phyloP scores from a whole-genome alignment of 2,797 vertebrate species.

The Synanceia verrucosa region DNA sequence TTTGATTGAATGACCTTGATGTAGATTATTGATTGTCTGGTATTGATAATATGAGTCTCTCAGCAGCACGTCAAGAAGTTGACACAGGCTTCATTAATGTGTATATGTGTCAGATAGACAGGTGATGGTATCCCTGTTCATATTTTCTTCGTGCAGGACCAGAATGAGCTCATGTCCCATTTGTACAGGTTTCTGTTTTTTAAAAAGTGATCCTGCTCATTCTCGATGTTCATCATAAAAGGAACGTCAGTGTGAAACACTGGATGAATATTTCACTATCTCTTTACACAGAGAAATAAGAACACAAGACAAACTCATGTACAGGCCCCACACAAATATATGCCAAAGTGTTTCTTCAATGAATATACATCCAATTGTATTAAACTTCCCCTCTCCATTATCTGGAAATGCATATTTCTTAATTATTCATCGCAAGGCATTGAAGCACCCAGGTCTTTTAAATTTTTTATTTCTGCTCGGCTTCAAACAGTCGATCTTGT shows the following conservation, averaged over 20 bases:
- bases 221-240: conserved; percentile 57
- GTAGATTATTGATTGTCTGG: conserved; percentile 50
- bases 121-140: conserved; percentile 1
- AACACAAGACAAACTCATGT: conserved; percentile 67
- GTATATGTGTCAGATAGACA: conserved; percentile 29
- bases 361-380: conserved; percentile 72
- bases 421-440: conserved; percentile 81
- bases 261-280: conserved; percentile 69
- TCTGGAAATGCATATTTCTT: conserved; percentile 80
- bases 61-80: conserved; percentile 16
- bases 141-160: conserved; percentile 35
- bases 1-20: conserved; percentile 52
- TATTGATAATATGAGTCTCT: conserved; percentile 49
- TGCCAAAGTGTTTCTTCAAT: conserved; percentile 72
- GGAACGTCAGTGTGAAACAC: conserved; percentile 53
- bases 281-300: conserved; percentile 69
- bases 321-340: conserved; percentile 69
- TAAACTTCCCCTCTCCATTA: conserved; percentile 75
- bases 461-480: conserved; percentile 82
- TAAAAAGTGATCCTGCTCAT: conserved; percentile 46
- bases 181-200: conserved; percentile 58
- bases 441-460: conserved; percentile 82
- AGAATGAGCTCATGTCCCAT: conserved; percentile 63
- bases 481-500: conserved; percentile 82
- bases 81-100: conserved; percentile 52